Conservation (phyloP, 2,888 invertebrate species). For the Sepiola atlantica region DNA sequence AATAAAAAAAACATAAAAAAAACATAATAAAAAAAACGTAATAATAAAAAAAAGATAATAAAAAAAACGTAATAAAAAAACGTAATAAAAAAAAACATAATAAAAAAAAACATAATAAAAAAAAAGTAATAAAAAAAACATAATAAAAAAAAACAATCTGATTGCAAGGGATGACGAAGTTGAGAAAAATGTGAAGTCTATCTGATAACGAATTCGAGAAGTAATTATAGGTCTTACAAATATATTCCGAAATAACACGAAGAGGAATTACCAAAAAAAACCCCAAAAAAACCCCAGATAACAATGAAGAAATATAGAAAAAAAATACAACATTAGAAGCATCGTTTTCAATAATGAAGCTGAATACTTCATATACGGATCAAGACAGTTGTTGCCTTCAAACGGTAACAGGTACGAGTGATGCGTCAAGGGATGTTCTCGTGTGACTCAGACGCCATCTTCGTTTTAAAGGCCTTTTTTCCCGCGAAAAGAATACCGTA, state of each 20-base stretch:
- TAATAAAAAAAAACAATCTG: not conserved
- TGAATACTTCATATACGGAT: not conserved
- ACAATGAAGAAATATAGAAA: too few species aligned
- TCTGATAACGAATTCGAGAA: not conserved
- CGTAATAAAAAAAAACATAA: not conserved
- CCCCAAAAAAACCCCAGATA: too few species aligned
- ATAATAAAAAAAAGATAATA: not conserved
- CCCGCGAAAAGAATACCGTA: not conserved
- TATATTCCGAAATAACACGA: not conserved
- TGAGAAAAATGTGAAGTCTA: slow-evolving; percentile 6
- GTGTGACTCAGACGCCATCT: not conserved
- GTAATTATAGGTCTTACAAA: not conserved
- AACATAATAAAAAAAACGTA: not conserved
- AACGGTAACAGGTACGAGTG: not conserved
- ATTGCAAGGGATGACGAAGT: not conserved
- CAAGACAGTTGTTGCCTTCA: not conserved
- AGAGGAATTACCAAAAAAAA: not conserved
- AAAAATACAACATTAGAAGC: not conserved
- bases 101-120: not conserved
- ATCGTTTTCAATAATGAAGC: not conserved
- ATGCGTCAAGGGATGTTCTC: not conserved
- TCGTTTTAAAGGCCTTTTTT: not conserved
- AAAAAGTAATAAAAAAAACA: too few species aligned
- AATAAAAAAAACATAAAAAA: not conserved
- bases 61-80: not conserved